Conservation (phyloP, 2,797 vertebrate genomes). For the Vireo griseus region DNA sequence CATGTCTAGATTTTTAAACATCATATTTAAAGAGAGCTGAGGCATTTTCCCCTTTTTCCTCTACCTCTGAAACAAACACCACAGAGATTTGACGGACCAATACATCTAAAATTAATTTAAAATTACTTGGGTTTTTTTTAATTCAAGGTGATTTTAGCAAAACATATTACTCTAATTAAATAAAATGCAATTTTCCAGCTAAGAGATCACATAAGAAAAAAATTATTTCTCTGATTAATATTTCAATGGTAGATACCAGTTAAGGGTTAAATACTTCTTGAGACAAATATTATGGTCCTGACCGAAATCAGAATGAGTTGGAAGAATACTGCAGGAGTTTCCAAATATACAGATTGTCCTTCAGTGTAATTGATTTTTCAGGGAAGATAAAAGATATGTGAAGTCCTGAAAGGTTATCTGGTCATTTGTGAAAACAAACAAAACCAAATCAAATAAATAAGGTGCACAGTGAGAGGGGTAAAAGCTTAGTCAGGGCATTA, state of each 20-base stretch:
- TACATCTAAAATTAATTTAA: too few species aligned
- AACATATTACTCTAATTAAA: background rate
- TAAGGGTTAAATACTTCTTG: background rate
- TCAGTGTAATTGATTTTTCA: background rate
- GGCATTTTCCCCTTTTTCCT: background rate
- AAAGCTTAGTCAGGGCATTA: background rate
- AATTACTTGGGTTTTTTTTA: rapidly evolving
- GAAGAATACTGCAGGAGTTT: background rate
- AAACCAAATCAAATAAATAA: background rate
- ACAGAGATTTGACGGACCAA: background rate
- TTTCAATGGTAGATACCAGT: background rate
- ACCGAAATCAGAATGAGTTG: background rate
- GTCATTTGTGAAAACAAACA: background rate
- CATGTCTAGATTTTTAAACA: background rate
- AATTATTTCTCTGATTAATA: rapidly evolving
- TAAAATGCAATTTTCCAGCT: background rate
- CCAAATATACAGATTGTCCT: rapidly evolving
- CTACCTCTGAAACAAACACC: background rate
- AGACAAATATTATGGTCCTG: background rate
- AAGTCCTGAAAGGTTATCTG: background rate
- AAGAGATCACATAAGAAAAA: background rate
- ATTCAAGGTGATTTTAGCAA: background rate
- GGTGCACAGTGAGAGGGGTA: background rate
- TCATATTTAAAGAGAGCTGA: background rate
- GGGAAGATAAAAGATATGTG: background rate